phyloP scores from a whole-genome alignment of 2,888 invertebrate species.

The Ariolimax columbianus region DNA sequence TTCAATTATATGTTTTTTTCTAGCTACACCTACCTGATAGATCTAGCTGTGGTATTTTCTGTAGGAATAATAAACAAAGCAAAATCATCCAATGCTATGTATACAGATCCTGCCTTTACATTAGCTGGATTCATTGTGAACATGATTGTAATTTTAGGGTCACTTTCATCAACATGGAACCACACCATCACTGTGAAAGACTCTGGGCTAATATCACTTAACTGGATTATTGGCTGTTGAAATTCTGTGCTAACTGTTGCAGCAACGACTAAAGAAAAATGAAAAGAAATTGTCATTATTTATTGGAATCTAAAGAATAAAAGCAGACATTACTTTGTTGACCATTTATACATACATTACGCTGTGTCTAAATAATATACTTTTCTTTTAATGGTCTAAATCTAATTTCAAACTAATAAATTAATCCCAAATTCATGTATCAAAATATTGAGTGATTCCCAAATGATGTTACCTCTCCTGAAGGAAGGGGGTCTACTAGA shows the following conservation, averaged over 20 bases:
- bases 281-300: not conserved
- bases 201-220: not conserved
- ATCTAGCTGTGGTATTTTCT: not conserved
- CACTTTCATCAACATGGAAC: not conserved
- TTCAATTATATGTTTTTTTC: too few relatives aligned
- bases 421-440: too few relatives aligned
- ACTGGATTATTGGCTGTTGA: not conserved
- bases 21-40: constrained; percentile 8
- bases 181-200: not conserved
- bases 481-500: too few relatives aligned
- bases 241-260: not conserved
- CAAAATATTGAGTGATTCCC: too few relatives aligned
- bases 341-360: too few relatives aligned
- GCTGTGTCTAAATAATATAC: too few relatives aligned
- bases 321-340: too few relatives aligned
- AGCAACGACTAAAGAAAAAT: not conserved
- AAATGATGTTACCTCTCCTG: too few relatives aligned
- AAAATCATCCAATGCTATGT: not conserved
- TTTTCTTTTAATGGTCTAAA: too few relatives aligned
- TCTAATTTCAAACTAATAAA: too few relatives aligned
- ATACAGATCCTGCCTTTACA: not conserved
- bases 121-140: not conserved
- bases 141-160: not conserved
- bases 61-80: not conserved
- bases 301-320: too few relatives aligned